Conservation (phyloP, 2,113 vertebrate species). For the Hemiprocne comata region DNA sequence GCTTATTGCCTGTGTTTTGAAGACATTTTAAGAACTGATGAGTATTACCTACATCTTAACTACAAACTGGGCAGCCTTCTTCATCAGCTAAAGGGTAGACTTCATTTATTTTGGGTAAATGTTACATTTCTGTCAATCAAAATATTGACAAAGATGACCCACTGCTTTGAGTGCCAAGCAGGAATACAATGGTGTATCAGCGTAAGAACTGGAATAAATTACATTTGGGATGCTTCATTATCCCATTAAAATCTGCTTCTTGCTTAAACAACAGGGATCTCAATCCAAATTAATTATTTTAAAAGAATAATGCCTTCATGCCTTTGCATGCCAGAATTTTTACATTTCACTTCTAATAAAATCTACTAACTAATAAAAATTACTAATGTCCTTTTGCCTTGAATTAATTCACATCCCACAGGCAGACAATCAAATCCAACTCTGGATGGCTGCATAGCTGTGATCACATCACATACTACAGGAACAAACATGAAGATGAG, state of each 20-base stretch:
- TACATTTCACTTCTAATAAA: neutral
- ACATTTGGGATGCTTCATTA: neutral
- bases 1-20: neutral
- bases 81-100: neutral
- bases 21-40: neutral
- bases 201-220: neutral
- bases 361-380: neutral
- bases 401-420: neutral
- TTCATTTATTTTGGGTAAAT: neutral
- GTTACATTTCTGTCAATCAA: neutral
- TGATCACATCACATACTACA: neutral
- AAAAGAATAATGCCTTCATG: neutral
- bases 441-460: neutral
- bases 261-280: neutral
- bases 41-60: neutral
- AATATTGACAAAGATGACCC: neutral
- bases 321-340: neutral
- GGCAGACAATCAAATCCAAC: neutral
- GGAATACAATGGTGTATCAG: neutral
- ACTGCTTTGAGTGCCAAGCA: neutral
- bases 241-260: neutral
- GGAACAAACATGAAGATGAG: neutral
- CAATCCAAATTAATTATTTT: neutral
- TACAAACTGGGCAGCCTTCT: neutral
- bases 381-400: neutral